Base-by-base conservation (phyloP, 2,888 invertebrate species). In the Leptinotarsa haldemani region DNA sequence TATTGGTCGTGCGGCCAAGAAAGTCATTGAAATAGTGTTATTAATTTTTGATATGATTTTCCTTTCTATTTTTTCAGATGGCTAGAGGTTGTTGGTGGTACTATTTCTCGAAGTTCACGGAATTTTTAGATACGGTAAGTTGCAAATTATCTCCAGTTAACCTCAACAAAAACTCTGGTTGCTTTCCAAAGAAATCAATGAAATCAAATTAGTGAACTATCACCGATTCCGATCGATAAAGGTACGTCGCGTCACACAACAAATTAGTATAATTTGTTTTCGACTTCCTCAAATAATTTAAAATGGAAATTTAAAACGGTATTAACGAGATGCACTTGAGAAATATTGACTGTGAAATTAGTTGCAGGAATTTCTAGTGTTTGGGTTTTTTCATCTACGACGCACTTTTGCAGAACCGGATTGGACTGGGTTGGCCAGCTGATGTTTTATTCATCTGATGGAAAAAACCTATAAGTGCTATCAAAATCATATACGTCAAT, bases 41-140 rank as follows among this genome's bases (percentile, higher is more conserved):
- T 48, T 53, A 3, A 53, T 12, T 18, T 18, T 18, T 56, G 22
- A n/a, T n/a, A 16, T 15, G n/a, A 56, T 18, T 65, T 53, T 20
- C 18, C 20, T 20, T 58, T 67, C 61, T 25, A 20, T 65, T 65
- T 65, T 83, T 83, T 16, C 87, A 95, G 95, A 97, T 98, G 96
- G 96, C 95, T 70, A 91, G 92, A 83, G 95, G 95, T 58, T 97
- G 97, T 88, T 98, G 97, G 97, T 96, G 96, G 96, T 98, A 97
- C 88, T 97, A 96, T 90, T 93, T 98, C 88, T 96, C 97, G 85
- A 98, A 98, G 89, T 97, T 97, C 89, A 96, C 97, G 83, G 98
- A 98, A 89, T 96, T 98, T 88, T 93, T 97, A 86, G 98, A 98
- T 90, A 98, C 98, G 84, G 94, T 97, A 85, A 90, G 90, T 87